Conservation (phyloP, 2,888 invertebrate species). For the Myopa testacea region DNA sequence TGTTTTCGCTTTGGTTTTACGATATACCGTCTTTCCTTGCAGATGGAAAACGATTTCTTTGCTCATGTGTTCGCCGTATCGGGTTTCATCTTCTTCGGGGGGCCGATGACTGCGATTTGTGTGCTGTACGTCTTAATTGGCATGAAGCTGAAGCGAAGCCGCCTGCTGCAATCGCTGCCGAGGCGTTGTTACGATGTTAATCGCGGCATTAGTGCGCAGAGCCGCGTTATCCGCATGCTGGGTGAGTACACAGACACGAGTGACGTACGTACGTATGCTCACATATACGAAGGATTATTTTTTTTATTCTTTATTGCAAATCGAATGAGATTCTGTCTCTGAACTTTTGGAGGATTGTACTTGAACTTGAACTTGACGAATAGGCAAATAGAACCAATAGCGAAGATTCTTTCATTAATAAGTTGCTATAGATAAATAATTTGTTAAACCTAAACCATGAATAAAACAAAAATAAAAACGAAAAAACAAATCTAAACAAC, state of each 20-base stretch:
- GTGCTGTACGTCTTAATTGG: constrained; percentile 85
- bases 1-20: neutral
- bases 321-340: neutral
- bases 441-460: too few species aligned
- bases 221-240: constrained; percentile 82
- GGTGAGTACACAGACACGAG: constrained; percentile 71
- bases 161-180: constrained; percentile 73
- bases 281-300: too few species aligned
- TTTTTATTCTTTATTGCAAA: neutral
- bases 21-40: constrained; percentile 34
- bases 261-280: neutral
- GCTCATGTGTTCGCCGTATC: constrained; percentile 84
- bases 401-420: too few species aligned
- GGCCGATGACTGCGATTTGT: constrained; percentile 88
- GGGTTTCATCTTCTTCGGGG: constrained; percentile 84
- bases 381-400: neutral
- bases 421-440: too few species aligned
- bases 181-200: constrained; percentile 68
- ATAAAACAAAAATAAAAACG: too few species aligned
- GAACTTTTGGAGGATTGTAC: neutral
- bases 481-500: too few species aligned
- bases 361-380: neutral
- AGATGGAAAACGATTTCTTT: constrained; percentile 68
- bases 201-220: constrained; percentile 73
- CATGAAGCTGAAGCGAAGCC: constrained; percentile 76